Evolutionary conservation across 2,113 vertebrate species (phyloP), one percentile per base, ranked within the genome.

Genomic region (Leuciscus idus): DNA sequence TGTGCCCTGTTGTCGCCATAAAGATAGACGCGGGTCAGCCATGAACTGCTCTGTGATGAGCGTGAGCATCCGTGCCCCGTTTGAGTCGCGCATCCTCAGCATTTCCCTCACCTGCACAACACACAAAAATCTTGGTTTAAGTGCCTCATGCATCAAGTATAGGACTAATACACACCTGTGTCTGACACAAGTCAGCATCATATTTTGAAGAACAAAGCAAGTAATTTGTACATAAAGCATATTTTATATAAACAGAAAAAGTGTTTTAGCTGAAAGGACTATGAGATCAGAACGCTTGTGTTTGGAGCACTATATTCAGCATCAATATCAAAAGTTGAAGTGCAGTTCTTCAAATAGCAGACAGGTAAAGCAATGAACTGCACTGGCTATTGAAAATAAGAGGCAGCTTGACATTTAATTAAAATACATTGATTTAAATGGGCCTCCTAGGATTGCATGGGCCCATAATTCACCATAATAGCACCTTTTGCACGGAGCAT

Each of bases 31-130:
- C 17, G 98, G 98, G 87, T 99, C 98, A 0, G 98, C 98, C 98
- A 99, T 99, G 84, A 99, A 99, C 92, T 99, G 98, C 85, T 99
- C 98, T 0, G 98, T 99, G 90, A 99, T 99, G 88, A 99, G 79
- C 0, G 98, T 99, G 90, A 99, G 95, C 98, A 99, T 99, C 86
- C 98, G 95, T 84, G 98, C 98, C 26, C 98, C 98, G 0, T 99
- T 99, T 72, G 98, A 99, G 94, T 99, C 98, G 87, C 98, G 95
- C 98, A 99, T 99, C 83, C 97, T 96, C 74, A 99, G 95, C 98
- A 99, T 99, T 94, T 99, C 98, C 83, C 98, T 96, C 85, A 99
- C 98, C 98, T 99, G 92, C 39, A 89, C 83, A 90, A 85, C 1
- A 62, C 78, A 87, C 64, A 52, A 23, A 85, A 86, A 61, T 90